A percentile compares a stretch with the other conserved stretches of the same genome.
Conservation (phyloP, 2,797 vertebrate genomes). For the Coregonus sp. region DNA sequence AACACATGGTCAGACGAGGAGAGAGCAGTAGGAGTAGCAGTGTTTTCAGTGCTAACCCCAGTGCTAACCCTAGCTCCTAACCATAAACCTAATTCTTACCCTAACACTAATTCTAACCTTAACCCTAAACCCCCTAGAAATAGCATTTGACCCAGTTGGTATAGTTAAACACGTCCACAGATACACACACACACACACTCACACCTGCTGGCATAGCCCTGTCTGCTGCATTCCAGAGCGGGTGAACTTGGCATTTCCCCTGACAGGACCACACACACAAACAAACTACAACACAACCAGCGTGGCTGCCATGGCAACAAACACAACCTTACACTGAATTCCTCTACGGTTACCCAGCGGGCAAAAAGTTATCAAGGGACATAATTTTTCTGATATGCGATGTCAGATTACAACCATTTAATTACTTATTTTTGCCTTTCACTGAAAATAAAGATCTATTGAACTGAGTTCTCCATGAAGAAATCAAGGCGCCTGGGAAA, state of each 20-base stretch:
- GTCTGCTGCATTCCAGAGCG: slow-evolving; percentile 58
- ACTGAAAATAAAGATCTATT: neutral
- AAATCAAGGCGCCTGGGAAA: neutral
- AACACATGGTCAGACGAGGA: no score
- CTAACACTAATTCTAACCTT: no score
- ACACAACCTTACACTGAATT: neutral
- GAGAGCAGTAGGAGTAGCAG: no score
- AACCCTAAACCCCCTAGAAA: no score
- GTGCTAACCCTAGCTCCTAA: no score
- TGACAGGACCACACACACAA: slow-evolving; percentile 52
- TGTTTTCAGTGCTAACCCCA: no score
- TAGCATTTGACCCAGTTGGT: no score
- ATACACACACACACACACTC: slow-evolving; percentile 11
- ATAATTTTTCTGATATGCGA: no score
- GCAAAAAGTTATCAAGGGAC: no score
- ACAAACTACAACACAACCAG: slow-evolving; percentile 9
- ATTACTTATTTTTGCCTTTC: neutral
- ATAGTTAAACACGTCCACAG: no score
- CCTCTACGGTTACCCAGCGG: no score
- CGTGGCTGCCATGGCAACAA: neutral
- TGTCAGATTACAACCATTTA: neutral
- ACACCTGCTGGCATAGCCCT: slow-evolving; percentile 24
- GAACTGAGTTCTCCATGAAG: neutral
- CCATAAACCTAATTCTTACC: no score
- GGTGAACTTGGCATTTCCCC: slow-evolving; percentile 61